Percentiles rank a stretch among this genome's conserved stretches.
These are phyloP conservation scores for Leucoraja ocellata DNA, from an alignment of 2,797 vertebrate species.

Conservation along the genomic window DNA sequence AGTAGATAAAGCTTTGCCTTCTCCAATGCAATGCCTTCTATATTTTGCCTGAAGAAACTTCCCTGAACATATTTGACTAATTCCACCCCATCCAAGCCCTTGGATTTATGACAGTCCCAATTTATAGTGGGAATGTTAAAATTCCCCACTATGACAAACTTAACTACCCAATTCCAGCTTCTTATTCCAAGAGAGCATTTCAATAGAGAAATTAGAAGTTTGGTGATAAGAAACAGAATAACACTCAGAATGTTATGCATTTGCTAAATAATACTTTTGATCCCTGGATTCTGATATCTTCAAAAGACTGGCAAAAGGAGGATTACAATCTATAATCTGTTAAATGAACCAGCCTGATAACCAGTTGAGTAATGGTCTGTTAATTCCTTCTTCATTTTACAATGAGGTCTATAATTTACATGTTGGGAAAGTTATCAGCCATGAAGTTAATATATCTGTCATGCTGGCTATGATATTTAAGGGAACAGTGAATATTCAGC, in stretches of 20 bases:
- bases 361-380: neutral
- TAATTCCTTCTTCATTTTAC: neutral
- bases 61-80: too few species aligned
- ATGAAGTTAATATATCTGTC: neutral
- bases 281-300: neutral
- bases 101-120: too few species aligned
- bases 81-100: too few species aligned
- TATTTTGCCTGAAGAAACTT: too few species aligned
- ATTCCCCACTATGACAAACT: too few species aligned
- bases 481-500: too few species aligned
- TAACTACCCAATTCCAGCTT: neutral
- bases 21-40: too few species aligned
- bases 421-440: neutral
- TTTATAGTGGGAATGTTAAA: too few species aligned
- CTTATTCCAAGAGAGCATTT: neutral
- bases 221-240: neutral
- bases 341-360: slow-evolving; percentile 2
- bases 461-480: neutral
- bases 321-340: neutral
- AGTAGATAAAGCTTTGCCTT: too few species aligned
- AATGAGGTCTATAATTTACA: neutral
- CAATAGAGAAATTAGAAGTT: neutral
- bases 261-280: slow-evolving; percentile 11
- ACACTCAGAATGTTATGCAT: neutral
- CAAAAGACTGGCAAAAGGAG: neutral